These are phyloP conservation scores for Leucosticte australis DNA, from an alignment of 2,113 vertebrate species.

Conservation along the genomic window DNA sequence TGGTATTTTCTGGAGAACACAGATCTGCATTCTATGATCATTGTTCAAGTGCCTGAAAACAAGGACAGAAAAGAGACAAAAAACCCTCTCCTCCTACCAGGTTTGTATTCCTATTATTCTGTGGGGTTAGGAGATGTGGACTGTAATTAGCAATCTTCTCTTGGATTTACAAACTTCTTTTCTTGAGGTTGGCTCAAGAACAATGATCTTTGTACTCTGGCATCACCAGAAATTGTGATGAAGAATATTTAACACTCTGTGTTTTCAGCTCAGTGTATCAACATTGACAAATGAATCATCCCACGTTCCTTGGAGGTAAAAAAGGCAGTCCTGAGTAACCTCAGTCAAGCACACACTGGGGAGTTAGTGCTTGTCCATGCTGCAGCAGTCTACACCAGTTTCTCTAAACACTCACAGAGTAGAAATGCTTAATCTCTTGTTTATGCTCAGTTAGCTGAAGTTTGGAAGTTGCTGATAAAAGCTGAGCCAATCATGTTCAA, in stretches of 20 bases:
- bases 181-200: neutral
- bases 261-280: neutral
- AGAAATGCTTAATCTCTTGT: neutral
- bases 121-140: neutral
- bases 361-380: neutral
- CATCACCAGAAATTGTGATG: neutral
- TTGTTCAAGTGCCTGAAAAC: neutral
- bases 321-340: neutral
- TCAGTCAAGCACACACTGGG: fast-evolving
- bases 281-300: neutral
- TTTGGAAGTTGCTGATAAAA: neutral
- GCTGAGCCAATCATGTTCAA: neutral
- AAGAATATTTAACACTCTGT: neutral
- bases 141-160: neutral
- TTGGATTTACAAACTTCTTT: neutral
- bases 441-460: neutral
- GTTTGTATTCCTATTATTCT: neutral
- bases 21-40: neutral
- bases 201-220: neutral
- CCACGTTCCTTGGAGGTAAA: neutral
- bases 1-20: fast-evolving
- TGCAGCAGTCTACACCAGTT: neutral
- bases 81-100: neutral
- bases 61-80: neutral
- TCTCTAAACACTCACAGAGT: neutral